Percentiles rank a stretch among this genome's conserved stretches.
phyloP scores from a whole-genome alignment of 2,888 invertebrate genomes.

The Rotaria magnacalcarata region DNA sequence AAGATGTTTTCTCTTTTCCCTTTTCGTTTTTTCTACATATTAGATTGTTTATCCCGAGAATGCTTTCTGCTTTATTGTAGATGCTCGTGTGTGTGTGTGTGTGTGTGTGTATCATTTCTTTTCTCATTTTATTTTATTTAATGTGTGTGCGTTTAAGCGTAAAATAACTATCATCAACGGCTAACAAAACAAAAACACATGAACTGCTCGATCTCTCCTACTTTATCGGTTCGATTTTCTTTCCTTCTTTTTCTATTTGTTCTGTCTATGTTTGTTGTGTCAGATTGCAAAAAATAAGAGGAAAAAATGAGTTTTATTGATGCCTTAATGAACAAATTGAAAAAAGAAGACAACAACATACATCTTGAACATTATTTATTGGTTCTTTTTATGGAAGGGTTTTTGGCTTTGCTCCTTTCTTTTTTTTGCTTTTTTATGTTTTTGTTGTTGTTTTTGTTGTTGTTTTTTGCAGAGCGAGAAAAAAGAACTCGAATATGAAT shows the following conservation, averaged over 20 bases:
- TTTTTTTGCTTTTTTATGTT: background rate
- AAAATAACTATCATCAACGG: background rate
- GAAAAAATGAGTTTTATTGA: background rate
- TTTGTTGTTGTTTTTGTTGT: background rate
- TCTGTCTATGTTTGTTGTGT: conserved; percentile 7
- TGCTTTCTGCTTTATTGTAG: conserved; percentile 29
- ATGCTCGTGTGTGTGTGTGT: background rate
- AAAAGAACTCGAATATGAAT: background rate
- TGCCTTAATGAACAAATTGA: background rate
- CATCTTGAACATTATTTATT: background rate
- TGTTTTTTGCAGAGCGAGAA: background rate
- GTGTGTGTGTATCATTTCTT: conserved; percentile 26
- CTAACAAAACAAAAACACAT: background rate
- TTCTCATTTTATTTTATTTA: conserved; percentile 1
- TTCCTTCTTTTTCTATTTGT: background rate
- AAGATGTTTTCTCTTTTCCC: background rate
- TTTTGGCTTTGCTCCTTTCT: background rate
- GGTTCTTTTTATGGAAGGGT: background rate
- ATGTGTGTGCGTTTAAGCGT: background rate
- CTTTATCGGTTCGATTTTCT: background rate
- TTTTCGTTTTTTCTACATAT: background rate
- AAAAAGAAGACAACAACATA: background rate
- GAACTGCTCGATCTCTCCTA: background rate
- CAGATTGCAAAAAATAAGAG: background rate
- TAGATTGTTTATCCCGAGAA: conserved; percentile 18